Evolutionary conservation across 2,797 vertebrate species (phyloP).

Genomic region (Erithacus rubecula): DNA sequence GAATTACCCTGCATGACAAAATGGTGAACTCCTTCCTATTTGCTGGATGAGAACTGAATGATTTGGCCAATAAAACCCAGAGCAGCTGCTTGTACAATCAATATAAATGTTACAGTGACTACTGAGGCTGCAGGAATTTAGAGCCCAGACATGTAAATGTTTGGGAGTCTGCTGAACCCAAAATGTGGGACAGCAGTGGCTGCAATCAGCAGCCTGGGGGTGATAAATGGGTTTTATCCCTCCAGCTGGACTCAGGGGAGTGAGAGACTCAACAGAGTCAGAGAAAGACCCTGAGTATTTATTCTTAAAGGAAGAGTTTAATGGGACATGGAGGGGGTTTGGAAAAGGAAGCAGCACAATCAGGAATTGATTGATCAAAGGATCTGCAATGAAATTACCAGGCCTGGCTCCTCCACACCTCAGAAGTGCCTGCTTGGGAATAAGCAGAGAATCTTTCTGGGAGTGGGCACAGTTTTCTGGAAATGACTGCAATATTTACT

Average conservation of each 20-base stretch:
- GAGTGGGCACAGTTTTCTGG: background rate
- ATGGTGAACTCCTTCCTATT: background rate
- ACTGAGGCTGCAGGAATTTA: background rate
- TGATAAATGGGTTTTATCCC: background rate
- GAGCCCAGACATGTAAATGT: background rate
- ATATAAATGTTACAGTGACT: background rate
- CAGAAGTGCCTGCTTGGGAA: background rate
- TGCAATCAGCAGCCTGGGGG: background rate
- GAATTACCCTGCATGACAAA: background rate
- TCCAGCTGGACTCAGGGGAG: conserved; percentile 15
- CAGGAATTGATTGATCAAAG: background rate
- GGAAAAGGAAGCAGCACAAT: background rate
- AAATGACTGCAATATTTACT: background rate
- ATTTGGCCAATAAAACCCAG: background rate
- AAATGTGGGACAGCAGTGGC: background rate
- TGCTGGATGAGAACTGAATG: background rate
- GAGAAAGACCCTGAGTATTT: conserved; percentile 13
- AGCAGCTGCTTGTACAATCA: background rate
- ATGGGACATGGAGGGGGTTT: background rate
- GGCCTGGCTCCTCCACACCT: background rate
- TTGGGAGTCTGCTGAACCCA: background rate
- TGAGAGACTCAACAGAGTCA: background rate
- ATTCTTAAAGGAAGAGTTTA: conserved; percentile 32
- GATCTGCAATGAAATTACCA: background rate
- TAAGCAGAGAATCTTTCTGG: background rate